Conservation (phyloP, 2,113 vertebrate species). For the Dinomys branickii region DNA sequence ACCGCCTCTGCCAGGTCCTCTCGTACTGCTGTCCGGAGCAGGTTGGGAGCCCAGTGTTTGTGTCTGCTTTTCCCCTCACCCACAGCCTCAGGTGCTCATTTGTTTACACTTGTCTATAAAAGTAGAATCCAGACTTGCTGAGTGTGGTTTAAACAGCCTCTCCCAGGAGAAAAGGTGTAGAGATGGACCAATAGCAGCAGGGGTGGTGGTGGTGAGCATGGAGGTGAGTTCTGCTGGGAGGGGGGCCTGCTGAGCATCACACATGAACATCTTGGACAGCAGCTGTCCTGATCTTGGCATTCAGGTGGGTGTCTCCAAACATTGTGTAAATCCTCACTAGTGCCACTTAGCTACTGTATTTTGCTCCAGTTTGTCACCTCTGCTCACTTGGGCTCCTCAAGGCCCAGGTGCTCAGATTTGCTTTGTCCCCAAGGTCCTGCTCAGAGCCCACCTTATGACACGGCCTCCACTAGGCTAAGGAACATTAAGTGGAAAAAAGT, state of each 20-base stretch:
- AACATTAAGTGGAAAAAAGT: background rate
- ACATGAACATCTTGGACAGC: background rate
- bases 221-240: background rate
- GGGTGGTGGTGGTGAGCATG: accelerated
- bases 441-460: background rate
- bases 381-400: background rate
- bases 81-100: background rate
- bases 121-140: background rate
- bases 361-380: background rate
- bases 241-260: background rate
- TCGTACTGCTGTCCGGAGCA: background rate
- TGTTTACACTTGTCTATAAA: background rate
- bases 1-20: too few relatives aligned
- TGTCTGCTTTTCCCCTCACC: background rate
- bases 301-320: background rate
- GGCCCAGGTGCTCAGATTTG: background rate
- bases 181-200: background rate
- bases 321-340: accelerated
- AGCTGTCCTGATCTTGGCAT: background rate
- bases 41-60: accelerated
- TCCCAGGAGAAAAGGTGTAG: background rate
- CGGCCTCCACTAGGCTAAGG: background rate
- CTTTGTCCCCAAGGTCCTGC: background rate
- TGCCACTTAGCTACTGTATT: accelerated
- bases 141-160: background rate